Evolutionary conservation across 2,113 vertebrate genomes (phyloP).

Genomic region (Cyphotilapia sp.): DNA sequence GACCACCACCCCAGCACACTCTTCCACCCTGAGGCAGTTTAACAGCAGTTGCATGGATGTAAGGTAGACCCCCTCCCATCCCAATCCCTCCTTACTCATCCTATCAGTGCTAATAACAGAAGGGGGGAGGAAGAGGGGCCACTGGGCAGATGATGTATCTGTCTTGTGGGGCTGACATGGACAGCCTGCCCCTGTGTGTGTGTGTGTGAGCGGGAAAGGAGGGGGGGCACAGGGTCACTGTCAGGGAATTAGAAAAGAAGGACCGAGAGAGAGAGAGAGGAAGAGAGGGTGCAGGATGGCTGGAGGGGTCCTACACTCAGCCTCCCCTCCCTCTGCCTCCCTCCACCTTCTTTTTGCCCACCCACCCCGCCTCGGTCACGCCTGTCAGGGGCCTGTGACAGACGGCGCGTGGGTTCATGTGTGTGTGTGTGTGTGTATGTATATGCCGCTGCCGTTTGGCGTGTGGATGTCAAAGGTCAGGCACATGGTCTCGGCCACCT

Average conservation of each 20-base stretch:
- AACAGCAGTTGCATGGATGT: neutral
- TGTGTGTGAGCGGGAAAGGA: neutral
- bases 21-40: neutral
- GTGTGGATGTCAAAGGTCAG: constrained; percentile 70
- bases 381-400: constrained; percentile 64
- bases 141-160: constrained; percentile 55
- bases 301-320: constrained; percentile 48
- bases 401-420: constrained; percentile 61
- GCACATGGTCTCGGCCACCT: constrained; percentile 51
- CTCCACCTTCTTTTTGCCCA: constrained; percentile 9
- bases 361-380: constrained; percentile 55
- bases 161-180: constrained; percentile 29
- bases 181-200: neutral
- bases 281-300: constrained; percentile 11
- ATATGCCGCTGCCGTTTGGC: constrained; percentile 23
- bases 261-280: neutral
- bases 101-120: constrained; percentile 35
- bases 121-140: neutral
- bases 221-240: constrained; percentile 28
- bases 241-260: constrained; percentile 54
- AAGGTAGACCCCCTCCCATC: neutral
- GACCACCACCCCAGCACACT: neutral
- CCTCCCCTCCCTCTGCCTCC: neutral
- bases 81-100: neutral
- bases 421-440: neutral